These are phyloP conservation scores for Melopsittacus undulatus DNA, from an alignment of 2,797 vertebrate genomes.

Conservation along the genomic window DNA sequence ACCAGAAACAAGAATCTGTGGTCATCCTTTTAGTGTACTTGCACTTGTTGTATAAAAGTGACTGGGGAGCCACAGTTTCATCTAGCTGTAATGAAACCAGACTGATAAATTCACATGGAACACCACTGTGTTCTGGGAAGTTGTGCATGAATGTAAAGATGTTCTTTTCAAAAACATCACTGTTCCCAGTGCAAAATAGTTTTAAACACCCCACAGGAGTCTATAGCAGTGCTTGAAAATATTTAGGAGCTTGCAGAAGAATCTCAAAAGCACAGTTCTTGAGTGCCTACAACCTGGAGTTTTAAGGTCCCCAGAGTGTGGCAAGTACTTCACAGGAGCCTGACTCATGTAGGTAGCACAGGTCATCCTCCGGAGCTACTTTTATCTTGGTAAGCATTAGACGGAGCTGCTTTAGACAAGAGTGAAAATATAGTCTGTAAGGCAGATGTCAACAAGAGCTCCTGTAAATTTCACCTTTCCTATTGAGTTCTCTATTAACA, in stretches of 20 bases:
- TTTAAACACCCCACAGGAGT: not conserved
- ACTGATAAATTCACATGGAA: not conserved
- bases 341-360: not conserved
- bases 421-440: not conserved
- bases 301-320: not conserved
- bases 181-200: not conserved
- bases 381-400: not conserved
- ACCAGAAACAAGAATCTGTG: not conserved
- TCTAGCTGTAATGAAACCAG: not conserved
- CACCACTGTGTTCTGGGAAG: not conserved
- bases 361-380: not conserved
- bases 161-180: not conserved
- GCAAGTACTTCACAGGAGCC: not conserved
- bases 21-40: not conserved
- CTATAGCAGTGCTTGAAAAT: not conserved
- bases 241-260: not conserved
- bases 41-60: not conserved
- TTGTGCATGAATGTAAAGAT: not conserved
- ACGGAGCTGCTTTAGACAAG: not conserved
- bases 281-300: not conserved
- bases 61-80: not conserved
- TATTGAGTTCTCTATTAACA: not conserved
- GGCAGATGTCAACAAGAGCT: not conserved
- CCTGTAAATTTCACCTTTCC: not conserved
- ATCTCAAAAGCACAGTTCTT: not conserved